Evolutionary conservation across 2,797 vertebrate species (phyloP).

Genomic region (Falco rusticolus): DNA sequence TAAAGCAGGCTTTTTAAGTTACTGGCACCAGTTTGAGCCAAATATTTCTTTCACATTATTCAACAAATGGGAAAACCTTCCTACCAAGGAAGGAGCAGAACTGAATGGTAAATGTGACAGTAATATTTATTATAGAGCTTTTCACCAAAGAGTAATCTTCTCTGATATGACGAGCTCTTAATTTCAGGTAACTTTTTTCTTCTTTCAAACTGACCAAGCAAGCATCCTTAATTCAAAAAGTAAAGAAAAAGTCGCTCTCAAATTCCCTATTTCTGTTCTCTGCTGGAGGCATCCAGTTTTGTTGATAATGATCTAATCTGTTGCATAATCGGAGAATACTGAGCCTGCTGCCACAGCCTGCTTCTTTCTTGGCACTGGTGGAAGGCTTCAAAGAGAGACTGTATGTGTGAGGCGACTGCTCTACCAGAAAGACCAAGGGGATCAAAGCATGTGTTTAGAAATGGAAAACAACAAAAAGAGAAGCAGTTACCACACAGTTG

Average conservation of each 20-base stretch:
- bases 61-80: not conserved
- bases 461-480: constrained; percentile 53
- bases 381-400: constrained; percentile 57
- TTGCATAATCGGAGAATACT: constrained; percentile 52
- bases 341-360: constrained; percentile 54
- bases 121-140: not conserved
- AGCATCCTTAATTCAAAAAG: not conserved
- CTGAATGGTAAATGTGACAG: not conserved
- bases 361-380: constrained; percentile 57
- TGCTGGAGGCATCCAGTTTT: constrained; percentile 56
- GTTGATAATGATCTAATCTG: constrained; percentile 68
- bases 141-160: not conserved
- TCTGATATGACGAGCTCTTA: not conserved
- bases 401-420: constrained; percentile 31
- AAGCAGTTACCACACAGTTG: not conserved
- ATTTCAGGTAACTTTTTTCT: not conserved
- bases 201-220: not conserved
- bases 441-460: constrained; percentile 46
- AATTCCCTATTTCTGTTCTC: not conserved
- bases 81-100: not conserved
- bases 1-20: not conserved
- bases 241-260: not conserved
- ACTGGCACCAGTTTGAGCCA: not conserved
- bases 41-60: not conserved
- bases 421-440: constrained; percentile 43